A percentile compares a stretch with the other conserved stretches of the same genome.
phyloP scores from a whole-genome alignment of 2,888 invertebrate genomes.

The Zelleria hepariella region DNA sequence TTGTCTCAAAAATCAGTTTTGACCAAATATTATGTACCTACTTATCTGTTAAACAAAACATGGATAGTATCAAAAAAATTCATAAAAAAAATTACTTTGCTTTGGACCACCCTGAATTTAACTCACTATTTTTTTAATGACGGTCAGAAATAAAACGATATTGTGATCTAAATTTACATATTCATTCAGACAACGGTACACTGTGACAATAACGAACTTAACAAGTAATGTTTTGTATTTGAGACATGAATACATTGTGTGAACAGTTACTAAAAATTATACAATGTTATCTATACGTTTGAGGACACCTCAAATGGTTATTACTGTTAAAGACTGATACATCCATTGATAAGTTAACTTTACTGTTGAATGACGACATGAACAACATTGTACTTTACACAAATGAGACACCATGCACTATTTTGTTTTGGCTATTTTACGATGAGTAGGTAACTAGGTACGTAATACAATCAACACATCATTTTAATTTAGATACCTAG shows the following conservation, averaged over 20 bases:
- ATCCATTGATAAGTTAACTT: background rate
- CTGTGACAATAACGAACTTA: constrained; percentile 72
- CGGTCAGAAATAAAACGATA: constrained; percentile 48
- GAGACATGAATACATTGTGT: constrained; percentile 48
- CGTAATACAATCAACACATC: background rate
- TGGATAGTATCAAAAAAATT: too few species aligned
- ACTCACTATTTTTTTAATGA: background rate
- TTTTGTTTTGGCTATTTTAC: constrained; percentile 9
- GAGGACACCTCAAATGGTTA: constrained; percentile 25
- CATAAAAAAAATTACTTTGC: too few species aligned
- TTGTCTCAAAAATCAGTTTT: too few species aligned
- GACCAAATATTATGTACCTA: too few species aligned
- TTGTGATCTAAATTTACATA: constrained; percentile 66
- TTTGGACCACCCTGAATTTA: too few species aligned
- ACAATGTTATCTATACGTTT: constrained; percentile 19
- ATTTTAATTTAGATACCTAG: background rate
- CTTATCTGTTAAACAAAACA: too few species aligned
- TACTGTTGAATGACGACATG: background rate
- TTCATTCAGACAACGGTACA: constrained; percentile 74
- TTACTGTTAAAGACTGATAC: constrained; percentile 22
- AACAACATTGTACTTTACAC: constrained; percentile 34
- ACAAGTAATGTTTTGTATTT: constrained; percentile 35
- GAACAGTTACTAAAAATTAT: constrained; percentile 37
- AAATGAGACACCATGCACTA: constrained; percentile 13
- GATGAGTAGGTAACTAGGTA: constrained; percentile 16